Evolutionary conservation across 2,113 vertebrate genomes (phyloP).

Genomic region (Paradoxurus hermaphroditus): DNA sequence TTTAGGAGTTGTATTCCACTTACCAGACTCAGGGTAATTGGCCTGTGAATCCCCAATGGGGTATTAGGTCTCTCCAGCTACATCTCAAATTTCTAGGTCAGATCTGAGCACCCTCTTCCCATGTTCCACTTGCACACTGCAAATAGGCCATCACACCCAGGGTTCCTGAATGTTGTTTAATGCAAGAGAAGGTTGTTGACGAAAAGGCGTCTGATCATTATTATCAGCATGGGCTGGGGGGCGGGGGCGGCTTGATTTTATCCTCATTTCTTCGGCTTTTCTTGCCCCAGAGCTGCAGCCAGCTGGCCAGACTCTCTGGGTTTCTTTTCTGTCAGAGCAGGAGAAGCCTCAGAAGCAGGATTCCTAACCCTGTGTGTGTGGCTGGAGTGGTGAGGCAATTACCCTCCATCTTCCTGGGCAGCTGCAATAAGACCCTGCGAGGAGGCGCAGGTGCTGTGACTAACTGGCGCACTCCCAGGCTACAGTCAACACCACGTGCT

Average conservation of each 20-base stretch:
- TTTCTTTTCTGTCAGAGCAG: conserved; percentile 58
- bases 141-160: conserved; percentile 51
- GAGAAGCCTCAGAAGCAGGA: conserved; percentile 54
- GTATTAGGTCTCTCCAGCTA: conserved; percentile 62
- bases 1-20: conserved; percentile 67
- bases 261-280: conserved; percentile 43
- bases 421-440: conserved; percentile 68
- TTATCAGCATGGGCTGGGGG: background rate
- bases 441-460: conserved; percentile 79
- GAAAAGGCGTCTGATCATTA: conserved; percentile 31
- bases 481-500: conserved; percentile 64
- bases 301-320: conserved; percentile 61
- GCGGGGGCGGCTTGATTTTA: background rate
- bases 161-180: conserved; percentile 44
- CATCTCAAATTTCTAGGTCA: conserved; percentile 71
- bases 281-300: conserved; percentile 52
- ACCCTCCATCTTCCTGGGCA: conserved; percentile 59
- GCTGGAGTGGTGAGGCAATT: conserved; percentile 55
- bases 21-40: conserved; percentile 68
- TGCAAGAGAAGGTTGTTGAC: conserved; percentile 10
- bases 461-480: conserved; percentile 77
- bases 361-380: conserved; percentile 67
- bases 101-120: conserved; percentile 57
- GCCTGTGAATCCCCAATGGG: conserved; percentile 41
- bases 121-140: conserved; percentile 39